phyloP scores from a whole-genome alignment of 2,888 invertebrate genomes.

The Candidula unifasciata region DNA sequence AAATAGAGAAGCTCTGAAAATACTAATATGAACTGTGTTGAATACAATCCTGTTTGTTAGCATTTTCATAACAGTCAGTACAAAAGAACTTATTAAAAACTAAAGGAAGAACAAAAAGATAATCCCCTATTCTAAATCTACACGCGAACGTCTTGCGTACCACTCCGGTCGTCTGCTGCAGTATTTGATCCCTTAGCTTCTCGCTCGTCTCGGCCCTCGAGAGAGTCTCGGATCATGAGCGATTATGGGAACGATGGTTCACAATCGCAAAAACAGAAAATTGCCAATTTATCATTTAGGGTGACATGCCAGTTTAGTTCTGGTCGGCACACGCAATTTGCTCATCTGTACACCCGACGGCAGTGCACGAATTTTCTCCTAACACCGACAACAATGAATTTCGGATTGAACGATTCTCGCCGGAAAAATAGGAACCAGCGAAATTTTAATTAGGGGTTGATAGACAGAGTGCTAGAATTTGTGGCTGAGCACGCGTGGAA shows the following conservation, averaged over 20 bases:
- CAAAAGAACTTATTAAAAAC: not conserved
- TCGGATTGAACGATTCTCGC: slow-evolving; percentile 24
- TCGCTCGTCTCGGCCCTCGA: slow-evolving; percentile 30
- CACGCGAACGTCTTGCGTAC: slow-evolving; percentile 1
- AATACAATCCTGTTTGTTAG: too few species aligned
- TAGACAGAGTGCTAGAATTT: slow-evolving; percentile 16
- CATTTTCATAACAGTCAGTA: too few species aligned
- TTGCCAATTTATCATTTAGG: slow-evolving; percentile 54
- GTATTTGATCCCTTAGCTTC: slow-evolving; percentile 36
- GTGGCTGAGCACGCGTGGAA: not conserved
- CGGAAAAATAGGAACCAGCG: not conserved
- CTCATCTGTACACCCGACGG: slow-evolving; percentile 38
- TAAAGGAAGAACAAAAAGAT: not conserved
- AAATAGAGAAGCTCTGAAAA: too few species aligned
- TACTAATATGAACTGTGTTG: too few species aligned
- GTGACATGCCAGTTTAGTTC: slow-evolving; percentile 54
- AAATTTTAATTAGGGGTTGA: slow-evolving; percentile 28
- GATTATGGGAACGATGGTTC: slow-evolving; percentile 51
- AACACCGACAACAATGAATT: slow-evolving; percentile 32
- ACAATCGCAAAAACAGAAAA: slow-evolving; percentile 52
- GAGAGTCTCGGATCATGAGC: slow-evolving; percentile 46
- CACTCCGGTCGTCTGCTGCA: slow-evolving; percentile 1
- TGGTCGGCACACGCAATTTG: slow-evolving; percentile 52
- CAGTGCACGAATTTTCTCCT: slow-evolving; percentile 23
- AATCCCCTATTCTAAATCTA: not conserved